Percentiles rank a stretch among this genome's conserved stretches.
phyloP scores from a whole-genome alignment of 1,140 invertebrate genomes.

The Asbolus verrucosus region DNA sequence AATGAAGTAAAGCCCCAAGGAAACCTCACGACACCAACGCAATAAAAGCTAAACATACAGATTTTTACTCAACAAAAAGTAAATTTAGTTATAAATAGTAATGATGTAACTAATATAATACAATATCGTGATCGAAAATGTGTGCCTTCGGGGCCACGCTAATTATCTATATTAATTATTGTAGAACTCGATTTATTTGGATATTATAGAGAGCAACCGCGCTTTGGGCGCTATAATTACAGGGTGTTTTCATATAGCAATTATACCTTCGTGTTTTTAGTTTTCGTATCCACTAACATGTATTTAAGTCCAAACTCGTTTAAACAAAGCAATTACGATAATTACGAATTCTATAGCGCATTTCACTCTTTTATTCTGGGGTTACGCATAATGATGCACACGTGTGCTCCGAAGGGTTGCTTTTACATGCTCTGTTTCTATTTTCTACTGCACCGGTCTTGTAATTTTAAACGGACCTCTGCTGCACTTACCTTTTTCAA shows the following conservation, averaged over 20 bases:
- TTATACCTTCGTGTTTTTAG: slow-evolving; percentile 25
- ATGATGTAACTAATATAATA: slow-evolving; percentile 23
- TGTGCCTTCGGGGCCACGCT: slow-evolving; percentile 14
- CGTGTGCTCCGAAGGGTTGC: slow-evolving; percentile 15
- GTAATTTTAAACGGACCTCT: too few relatives aligned
- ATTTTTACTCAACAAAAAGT: too few relatives aligned
- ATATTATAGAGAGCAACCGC: slow-evolving; percentile 8
- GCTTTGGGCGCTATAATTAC: slow-evolving; percentile 15
- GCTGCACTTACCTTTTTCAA: too few relatives aligned
- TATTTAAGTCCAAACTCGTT: slow-evolving; percentile 4
- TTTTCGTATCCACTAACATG: slow-evolving; percentile 6
- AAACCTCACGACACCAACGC: background rate
- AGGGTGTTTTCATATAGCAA: slow-evolving; percentile 36
- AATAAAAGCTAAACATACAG: background rate
- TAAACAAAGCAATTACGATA: slow-evolving; percentile 31
- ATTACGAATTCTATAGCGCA: slow-evolving; percentile 20
- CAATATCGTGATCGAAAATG: slow-evolving; percentile 31
- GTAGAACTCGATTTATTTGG: slow-evolving; percentile 6
- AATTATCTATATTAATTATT: slow-evolving; percentile 28
- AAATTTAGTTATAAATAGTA: slow-evolving; percentile 25
- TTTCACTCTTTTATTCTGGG: slow-evolving; percentile 5
- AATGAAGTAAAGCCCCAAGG: background rate
- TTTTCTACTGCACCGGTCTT: too few relatives aligned
- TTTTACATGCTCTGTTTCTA: background rate
- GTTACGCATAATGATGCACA: slow-evolving; percentile 14